These are phyloP conservation scores for Pollachius pollachius DNA, from an alignment of 2,113 vertebrate genomes.

Conservation along the genomic window DNA sequence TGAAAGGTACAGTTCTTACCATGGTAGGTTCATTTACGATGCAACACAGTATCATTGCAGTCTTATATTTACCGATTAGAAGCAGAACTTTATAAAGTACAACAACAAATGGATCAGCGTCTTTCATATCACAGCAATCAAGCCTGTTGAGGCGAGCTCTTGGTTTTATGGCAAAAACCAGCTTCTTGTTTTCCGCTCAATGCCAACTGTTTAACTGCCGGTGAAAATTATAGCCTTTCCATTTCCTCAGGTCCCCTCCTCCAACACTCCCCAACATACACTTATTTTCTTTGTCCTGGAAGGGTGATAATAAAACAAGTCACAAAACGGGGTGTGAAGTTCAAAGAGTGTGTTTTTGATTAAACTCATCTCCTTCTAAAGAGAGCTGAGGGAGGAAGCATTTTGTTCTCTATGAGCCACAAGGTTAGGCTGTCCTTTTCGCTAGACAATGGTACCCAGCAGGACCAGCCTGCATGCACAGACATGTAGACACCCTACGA, in stretches of 20 bases:
- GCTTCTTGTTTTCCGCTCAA: slow-evolving; percentile 29
- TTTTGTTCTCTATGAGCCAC: background rate
- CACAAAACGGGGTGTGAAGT: slow-evolving; percentile 29
- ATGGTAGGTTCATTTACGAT: too few species aligned
- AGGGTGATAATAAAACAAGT: slow-evolving; percentile 29
- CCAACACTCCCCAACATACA: background rate
- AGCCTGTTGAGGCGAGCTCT: background rate
- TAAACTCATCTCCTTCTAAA: slow-evolving; percentile 15
- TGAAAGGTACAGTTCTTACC: too few species aligned
- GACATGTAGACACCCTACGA: too few species aligned
- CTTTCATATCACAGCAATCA: too few species aligned
- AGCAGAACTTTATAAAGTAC: too few species aligned
- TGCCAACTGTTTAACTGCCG: slow-evolving; percentile 33
- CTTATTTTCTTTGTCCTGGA: slow-evolving; percentile 12
- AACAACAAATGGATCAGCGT: too few species aligned
- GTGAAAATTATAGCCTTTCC: slow-evolving; percentile 37
- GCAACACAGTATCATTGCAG: too few species aligned
- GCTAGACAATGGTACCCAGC: too few species aligned
- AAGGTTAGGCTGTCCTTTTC: too few species aligned
- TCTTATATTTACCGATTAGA: too few species aligned
- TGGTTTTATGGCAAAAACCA: slow-evolving; percentile 21
- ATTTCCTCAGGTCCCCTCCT: slow-evolving; percentile 1
- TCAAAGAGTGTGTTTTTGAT: slow-evolving; percentile 15
- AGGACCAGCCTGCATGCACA: too few species aligned
- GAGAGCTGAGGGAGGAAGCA: slow-evolving; percentile 9